These are phyloP conservation scores for Drosophila albomicans DNA, from an alignment of 1,140 invertebrate genomes.

Conservation along the genomic window DNA sequence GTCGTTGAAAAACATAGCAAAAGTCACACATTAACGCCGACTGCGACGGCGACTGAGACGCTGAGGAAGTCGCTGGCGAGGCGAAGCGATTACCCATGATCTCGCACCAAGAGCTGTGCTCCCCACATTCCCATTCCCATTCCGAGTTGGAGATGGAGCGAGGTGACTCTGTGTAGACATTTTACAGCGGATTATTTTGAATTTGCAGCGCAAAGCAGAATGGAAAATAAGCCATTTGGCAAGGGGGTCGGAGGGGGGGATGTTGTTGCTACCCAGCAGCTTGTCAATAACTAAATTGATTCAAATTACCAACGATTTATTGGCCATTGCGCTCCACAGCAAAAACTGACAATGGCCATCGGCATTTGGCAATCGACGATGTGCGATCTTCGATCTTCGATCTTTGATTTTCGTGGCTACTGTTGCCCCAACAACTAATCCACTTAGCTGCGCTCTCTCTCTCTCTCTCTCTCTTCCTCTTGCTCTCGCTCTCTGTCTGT, in stretches of 20 bases:
- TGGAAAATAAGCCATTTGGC: conserved; percentile 54
- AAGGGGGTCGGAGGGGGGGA: not conserved
- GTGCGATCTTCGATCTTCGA: not conserved
- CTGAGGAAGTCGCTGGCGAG: conserved; percentile 60
- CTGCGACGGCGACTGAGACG: conserved; percentile 47
- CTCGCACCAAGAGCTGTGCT: conserved; percentile 12
- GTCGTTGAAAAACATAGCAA: conserved; percentile 84
- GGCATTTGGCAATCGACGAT: not conserved
- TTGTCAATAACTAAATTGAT: conserved; percentile 63
- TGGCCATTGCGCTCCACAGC: conserved; percentile 30
- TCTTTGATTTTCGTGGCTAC: conserved; percentile 21
- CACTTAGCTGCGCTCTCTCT: conserved; percentile 47
- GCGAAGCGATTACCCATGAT: conserved; percentile 48
- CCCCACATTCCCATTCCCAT: not conserved
- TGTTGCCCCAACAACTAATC: conserved; percentile 58
- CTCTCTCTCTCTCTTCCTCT: not conserved
- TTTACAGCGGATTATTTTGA: conserved; percentile 78
- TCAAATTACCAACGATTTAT: conserved; percentile 71
- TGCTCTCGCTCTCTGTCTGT: not conserved
- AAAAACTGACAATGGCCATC: not conserved
- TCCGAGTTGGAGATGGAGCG: not conserved
- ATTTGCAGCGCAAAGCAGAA: conserved; percentile 66
- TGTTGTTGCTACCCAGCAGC: conserved; percentile 3
- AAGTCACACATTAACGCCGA: conserved; percentile 84
- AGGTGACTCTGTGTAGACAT: conserved; percentile 61